Base-by-base conservation (phyloP, 2,113 vertebrate genomes). In the Callionymus lyra region DNA sequence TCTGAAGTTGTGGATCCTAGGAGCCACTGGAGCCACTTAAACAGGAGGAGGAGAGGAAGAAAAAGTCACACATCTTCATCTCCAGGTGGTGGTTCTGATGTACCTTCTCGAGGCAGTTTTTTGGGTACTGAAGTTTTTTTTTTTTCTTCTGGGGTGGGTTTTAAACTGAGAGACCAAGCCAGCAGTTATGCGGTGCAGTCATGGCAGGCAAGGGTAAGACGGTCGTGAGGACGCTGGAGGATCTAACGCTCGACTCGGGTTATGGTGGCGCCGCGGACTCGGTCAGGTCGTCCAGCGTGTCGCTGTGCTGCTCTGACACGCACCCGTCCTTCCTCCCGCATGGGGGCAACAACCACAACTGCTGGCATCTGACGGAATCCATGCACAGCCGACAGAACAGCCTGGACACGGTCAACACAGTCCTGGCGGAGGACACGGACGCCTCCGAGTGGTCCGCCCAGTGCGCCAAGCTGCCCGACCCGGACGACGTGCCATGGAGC, bases 321-420 rank as follows among this genome's bases (percentile, higher is more conserved):
- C 81, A 83, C 47, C 81, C 14, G 40, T 33, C 64, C 58, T 82
- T 80, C 51, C 49, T 80, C 45, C 45, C 77, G 68, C 84, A 83
- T 68, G 84, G 82, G 51, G 82, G 70, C 50, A 89, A n/a, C n/a
- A n/a, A n/a, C n/a, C n/a, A n/a, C n/a, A n/a, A 90, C 90, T 84
- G 90, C 88, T 93, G 93, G 93, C 90, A 88, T 87, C 86, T 95
- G 90, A 88, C 93, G 65, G 92, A 87, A 86, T 94, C 92, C 82
- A 94, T 95, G 92, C 91, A 93, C 86, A 93, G 91, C 87, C 79
- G 93, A 80, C 91, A 94, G 65, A 92, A 94, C 89, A 97, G 94
- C 83, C 86, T 94, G 77, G 94, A 97, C 85, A 94, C 94, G 34
- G 94, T 97, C 80, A 94, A 94, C 85, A 95, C 91, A 80, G 92